Conservation (phyloP, 2,888 invertebrate genomes). For the Heteromyza rotundicornis region DNA sequence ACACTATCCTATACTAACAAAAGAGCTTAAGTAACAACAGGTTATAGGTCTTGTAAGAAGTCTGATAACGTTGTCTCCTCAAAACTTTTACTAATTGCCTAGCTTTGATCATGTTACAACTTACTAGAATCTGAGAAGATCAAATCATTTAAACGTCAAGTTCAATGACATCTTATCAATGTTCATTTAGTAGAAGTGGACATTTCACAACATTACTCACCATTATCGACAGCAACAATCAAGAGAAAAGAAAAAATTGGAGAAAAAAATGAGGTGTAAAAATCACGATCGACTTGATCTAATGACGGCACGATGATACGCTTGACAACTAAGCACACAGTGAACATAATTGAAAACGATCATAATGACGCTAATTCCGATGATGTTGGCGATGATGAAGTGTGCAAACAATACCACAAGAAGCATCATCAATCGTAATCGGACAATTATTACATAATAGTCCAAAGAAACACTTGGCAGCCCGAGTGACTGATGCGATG, state of each 20-base stretch:
- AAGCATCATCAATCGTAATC: constrained; percentile 18
- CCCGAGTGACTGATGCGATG: no score
- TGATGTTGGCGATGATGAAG: constrained; percentile 7
- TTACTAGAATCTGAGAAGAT: no score
- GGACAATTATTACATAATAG: constrained; percentile 20
- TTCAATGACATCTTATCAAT: constrained; percentile 39
- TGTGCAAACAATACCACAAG: neutral
- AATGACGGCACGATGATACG: constrained; percentile 7
- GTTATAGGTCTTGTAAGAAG: no score
- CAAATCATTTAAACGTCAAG: no score
- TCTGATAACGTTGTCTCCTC: no score
- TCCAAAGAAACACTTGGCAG: neutral
- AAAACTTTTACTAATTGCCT: no score
- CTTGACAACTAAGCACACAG: constrained; percentile 15
- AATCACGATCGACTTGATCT: constrained; percentile 3
- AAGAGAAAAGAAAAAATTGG: constrained; percentile 22
- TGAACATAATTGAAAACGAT: constrained; percentile 13
- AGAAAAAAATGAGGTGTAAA: constrained; percentile 6
- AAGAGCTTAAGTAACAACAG: no score
- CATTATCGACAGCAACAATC: constrained; percentile 11
- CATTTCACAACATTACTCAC: no score
- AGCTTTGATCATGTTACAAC: no score
- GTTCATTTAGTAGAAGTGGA: neutral
- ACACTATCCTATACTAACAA: no score
- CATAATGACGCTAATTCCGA: constrained; percentile 10